These are phyloP conservation scores for Sipha flava DNA, from an alignment of 1,140 invertebrate genomes.

Conservation along the genomic window DNA sequence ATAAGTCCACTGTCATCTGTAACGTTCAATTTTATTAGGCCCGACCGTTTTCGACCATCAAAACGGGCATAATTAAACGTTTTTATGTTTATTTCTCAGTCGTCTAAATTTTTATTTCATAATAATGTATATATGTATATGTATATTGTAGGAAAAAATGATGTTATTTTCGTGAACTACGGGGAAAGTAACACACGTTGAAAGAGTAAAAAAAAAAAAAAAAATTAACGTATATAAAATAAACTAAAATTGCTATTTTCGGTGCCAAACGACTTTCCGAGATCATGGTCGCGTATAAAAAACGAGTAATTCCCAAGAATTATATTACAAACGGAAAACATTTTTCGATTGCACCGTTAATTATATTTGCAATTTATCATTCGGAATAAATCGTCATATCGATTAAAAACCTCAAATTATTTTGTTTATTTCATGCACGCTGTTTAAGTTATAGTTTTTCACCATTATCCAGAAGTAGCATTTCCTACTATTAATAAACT, in stretches of 20 bases:
- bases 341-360: not conserved
- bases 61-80: not conserved
- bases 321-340: not conserved
- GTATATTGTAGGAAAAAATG: not conserved
- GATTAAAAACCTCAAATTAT: not conserved
- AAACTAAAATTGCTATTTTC: not conserved
- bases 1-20: not conserved
- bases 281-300: not conserved
- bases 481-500: not conserved
- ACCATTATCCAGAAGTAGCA: not conserved
- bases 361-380: slow-evolving; percentile 8
- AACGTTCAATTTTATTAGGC: not conserved
- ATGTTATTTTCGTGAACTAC: not conserved
- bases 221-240: not conserved
- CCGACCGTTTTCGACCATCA: not conserved
- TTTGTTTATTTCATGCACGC: not conserved
- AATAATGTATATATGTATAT: too few species aligned
- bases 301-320: slow-evolving; percentile 4
- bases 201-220: not conserved
- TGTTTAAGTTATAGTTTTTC: not conserved
- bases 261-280: slow-evolving; percentile 11
- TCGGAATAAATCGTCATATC: not conserved
- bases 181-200: not conserved
- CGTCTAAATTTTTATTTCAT: not conserved
- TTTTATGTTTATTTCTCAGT: not conserved